Evolutionary conservation across 2,888 invertebrate species (phyloP).

Genomic region (Drosophila acutilabella): DNA sequence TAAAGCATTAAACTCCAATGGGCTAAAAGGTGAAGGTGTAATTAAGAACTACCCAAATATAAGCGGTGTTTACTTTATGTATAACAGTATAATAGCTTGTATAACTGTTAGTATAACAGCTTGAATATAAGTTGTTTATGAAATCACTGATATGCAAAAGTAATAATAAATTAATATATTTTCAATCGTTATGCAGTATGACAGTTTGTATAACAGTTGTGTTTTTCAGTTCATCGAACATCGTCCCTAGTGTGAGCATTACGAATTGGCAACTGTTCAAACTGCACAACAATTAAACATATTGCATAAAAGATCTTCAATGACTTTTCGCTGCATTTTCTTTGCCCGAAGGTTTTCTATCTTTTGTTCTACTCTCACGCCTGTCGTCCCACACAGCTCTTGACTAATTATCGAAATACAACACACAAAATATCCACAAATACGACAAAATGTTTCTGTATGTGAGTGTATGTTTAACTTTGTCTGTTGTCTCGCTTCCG

Average conservation of each 20-base stretch:
- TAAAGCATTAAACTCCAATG: neutral
- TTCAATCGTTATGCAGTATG: neutral
- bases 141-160: neutral
- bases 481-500: conserved; percentile 42
- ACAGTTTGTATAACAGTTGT: conserved; percentile 31
- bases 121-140: neutral
- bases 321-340: conserved; percentile 38
- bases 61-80: neutral
- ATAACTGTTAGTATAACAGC: neutral
- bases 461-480: conserved; percentile 12
- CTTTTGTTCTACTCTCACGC: conserved; percentile 6
- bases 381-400: conserved; percentile 7
- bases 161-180: neutral
- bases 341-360: conserved; percentile 36
- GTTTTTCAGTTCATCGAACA: conserved; percentile 15
- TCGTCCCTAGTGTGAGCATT: conserved; percentile 13
- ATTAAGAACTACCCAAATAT: neutral
- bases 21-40: neutral
- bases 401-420: conserved; percentile 39
- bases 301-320: conserved; percentile 53
- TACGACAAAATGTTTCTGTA: conserved; percentile 19
- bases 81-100: conserved; percentile 1
- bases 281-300: conserved; percentile 15
- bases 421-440: conserved; percentile 23
- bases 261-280: conserved; percentile 44